Evolutionary conservation across 1,140 invertebrate species (phyloP), one percentile per base, ranked within the genome.

Genomic region (Teleogryllus occipitalis): DNA sequence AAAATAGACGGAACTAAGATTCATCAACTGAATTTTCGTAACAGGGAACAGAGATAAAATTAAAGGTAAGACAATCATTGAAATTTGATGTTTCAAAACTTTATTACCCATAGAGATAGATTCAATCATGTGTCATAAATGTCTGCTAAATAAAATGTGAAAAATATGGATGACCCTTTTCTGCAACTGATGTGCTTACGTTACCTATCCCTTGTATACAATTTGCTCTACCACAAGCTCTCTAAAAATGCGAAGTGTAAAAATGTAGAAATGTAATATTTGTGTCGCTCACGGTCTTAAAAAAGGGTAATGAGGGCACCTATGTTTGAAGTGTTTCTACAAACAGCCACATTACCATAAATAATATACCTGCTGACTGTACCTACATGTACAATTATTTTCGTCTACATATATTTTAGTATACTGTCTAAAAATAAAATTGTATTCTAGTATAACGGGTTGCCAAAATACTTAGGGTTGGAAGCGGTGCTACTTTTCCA

Each of bases 381-480:
- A 65, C 54, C 54, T 65, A 65, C 7, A 65, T 65, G 54, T 65
- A 65, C 54, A 65, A 65, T 65, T 65, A 65, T 65, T 65, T 65
- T 65, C 54, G 54, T 65, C 54, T 65, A 65, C 54, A 65, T 65
- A 65, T 65, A 65, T 65, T 65, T 65, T 65, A 65, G 54, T 65
- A 65, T 39, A 65, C 7, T 65, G 54, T 14, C 54, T 65, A 65
- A 65, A 65, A 18, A 65, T 39, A 39, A 39, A 39, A 39, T 39
- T 39, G 18, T 65, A 65, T 65, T 65, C 54, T 65, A 65, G 54
- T 14, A 65, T 65, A 65, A 65, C 54, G 54, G 54, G 54, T 14
- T 65, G 54, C 54, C 54, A 65, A 65, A 39, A 65, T 65, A 18
- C 54, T 65, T 65, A 65, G 54, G 18, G 18, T 65, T 65, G 54